Evolutionary conservation across 2,797 vertebrate species (phyloP).

Genomic region (Lycodopsis pacificus): DNA sequence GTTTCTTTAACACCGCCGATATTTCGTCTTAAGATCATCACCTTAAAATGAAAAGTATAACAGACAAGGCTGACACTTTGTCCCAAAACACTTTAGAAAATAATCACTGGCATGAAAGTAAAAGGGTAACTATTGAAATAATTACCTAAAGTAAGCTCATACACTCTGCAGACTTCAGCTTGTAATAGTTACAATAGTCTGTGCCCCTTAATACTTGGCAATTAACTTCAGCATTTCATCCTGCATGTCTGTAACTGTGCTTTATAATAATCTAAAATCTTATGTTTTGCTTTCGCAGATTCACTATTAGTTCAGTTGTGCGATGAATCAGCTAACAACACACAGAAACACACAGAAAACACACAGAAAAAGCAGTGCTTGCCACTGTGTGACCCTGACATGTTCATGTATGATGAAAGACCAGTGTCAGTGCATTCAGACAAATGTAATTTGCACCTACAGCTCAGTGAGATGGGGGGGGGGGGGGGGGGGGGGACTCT

Average conservation of each 20-base stretch:
- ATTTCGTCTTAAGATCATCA: neutral
- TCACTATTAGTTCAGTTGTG: neutral
- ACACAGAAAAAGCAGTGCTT: slow-evolving; percentile 10
- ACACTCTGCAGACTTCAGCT: neutral
- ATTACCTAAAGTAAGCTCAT: neutral
- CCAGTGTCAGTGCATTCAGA: slow-evolving; percentile 70
- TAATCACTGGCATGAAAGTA: neutral
- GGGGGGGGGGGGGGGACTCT: slow-evolving; percentile 50
- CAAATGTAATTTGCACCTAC: slow-evolving; percentile 80
- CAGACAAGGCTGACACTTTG: neutral
- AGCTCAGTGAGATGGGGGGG: slow-evolving; percentile 67
- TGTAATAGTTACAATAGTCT: neutral
- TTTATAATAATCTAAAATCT: neutral
- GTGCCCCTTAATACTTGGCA: neutral
- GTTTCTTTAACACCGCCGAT: neutral
- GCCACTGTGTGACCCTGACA: slow-evolving; percentile 61
- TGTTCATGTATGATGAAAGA: slow-evolving; percentile 63
- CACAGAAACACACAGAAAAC: neutral
- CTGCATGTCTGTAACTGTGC: neutral
- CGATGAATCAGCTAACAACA: neutral
- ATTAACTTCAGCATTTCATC: neutral
- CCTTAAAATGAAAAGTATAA: neutral
- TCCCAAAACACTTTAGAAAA: neutral
- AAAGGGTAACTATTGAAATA: neutral
- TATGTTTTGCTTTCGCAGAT: neutral